Evolutionary conservation across 2,888 invertebrate species (phyloP), one percentile per base, ranked within the genome.

Genomic region (Drosophila phalerata): DNA sequence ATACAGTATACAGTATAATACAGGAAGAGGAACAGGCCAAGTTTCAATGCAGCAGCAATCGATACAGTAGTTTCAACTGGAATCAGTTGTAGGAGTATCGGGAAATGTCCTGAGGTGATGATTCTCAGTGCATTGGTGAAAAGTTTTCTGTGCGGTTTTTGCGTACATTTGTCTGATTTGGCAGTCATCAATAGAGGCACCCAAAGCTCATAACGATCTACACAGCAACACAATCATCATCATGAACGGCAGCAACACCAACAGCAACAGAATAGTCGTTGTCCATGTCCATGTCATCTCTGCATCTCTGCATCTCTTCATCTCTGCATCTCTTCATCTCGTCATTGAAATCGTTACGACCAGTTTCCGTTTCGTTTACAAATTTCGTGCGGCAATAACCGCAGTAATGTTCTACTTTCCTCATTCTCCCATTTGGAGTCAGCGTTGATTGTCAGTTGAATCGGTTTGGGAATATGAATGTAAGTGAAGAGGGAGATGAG

Each of bases 151-250:
- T 85, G 80, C 68, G 83, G 88, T 76, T 87, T 79, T 79, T 81
- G 87, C 85, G 85, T 82, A 83, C 79, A 85, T 85, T 85, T 85
- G 86, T 85, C 81, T 85, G 88, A 83, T 88, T 85, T 83, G 81
- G 78, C 86, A 88, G 78, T 71, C 86, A 80, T 85, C 85, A 75
- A 62, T 61, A 62, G 32, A 32, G 60, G 48, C 58, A 55, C 17
- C 40, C 48, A 37, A 40, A n/a, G 63, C 66, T 61, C 75, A 69
- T 78, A 15, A 71, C 64, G 42, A 52, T 32, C 65, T 56, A 5
- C 66, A 48, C 66, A 48, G 49, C 62, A 58, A 32, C 57, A 32
- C 40, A 55, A 37, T 25, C 57, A 60, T 58, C 57, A 70, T 28
- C 56, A n/a, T 5, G 30, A 49, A 40, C 45, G 48, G 28, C 30